Percentiles rank a stretch among this genome's conserved stretches.
These are phyloP conservation scores for Drosophila neotestacea DNA, from an alignment of 2,888 invertebrate genomes.

Conservation along the genomic window DNA sequence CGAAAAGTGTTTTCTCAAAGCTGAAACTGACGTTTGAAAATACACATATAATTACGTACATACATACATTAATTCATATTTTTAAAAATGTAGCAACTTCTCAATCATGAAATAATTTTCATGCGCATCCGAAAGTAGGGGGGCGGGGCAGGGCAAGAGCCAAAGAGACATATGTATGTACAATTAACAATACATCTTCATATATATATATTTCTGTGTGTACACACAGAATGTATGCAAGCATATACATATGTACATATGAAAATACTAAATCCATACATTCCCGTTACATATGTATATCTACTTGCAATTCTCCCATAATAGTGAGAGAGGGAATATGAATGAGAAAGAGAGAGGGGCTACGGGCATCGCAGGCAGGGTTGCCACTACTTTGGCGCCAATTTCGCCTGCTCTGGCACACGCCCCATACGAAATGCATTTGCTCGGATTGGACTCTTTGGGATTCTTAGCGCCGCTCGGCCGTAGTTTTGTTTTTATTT, in stretches of 20 bases:
- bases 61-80: constrained; percentile 8
- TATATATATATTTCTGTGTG: constrained; percentile 1
- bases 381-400: constrained; percentile 42
- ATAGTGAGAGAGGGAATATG: constrained; percentile 4
- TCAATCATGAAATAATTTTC: constrained; percentile 29
- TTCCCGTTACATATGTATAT: neutral
- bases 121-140: neutral
- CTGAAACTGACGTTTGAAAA: constrained; percentile 22
- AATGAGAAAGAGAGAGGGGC: neutral
- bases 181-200: constrained; percentile 19
- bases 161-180: constrained; percentile 17
- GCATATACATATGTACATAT: constrained; percentile 5
- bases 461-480: constrained; percentile 57
- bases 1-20: constrained; percentile 38
- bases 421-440: constrained; percentile 39
- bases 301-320: constrained; percentile 29
- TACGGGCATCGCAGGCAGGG: constrained; percentile 1
- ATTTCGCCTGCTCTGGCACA: constrained; percentile 44
- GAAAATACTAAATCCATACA: neutral
- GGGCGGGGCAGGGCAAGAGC: neutral
- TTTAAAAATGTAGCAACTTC: constrained; percentile 2
- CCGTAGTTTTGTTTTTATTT: constrained; percentile 47
- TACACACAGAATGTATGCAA: constrained; percentile 1
- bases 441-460: constrained; percentile 39
- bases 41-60: neutral